Base-by-base conservation (phyloP, 2,888 invertebrate genomes). In the Ormyrus labotus region DNA sequence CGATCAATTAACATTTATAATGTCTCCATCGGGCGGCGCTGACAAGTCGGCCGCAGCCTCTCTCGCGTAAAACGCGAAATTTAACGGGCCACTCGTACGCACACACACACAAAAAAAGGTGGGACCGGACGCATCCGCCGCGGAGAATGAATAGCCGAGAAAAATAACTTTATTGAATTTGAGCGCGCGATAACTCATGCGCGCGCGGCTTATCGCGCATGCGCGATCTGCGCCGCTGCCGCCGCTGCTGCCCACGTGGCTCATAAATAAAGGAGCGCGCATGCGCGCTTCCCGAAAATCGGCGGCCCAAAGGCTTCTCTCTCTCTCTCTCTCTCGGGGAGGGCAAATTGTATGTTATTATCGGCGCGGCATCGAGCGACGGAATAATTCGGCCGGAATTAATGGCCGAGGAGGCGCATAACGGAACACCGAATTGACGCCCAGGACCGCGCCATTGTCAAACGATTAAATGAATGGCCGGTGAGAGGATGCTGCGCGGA, bases 1-100 rank as follows among this genome's bases (percentile, higher is more conserved):
- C 86, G 86, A 84, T 86, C 88, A 88, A 87, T 88, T 87, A 89
- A 88, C 87, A 87, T 88, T 88, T 86, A 86, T 86, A 88, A 89
- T 87, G 89, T 89, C 88, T 89, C 86, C 87, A 88, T 89, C 85
- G 75, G 75, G 67, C 53, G 60, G 58, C 80, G 82, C 81, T 82
- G 87, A 87, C 85, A 84, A 34, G 2, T 34, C 34, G 2, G 84
- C 81, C 64, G 80, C 67, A 69, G 63, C 68, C 71, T 73, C 70
- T 83, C 82, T 83, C 81, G 83, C 83, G 85, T 86, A 85, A 87
- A 87, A 87, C 84, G 85, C 82, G 84, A 83, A 86, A 86, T 86
- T 86, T 85, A 85, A 86, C 84, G 85, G 34, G 34, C 34, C 57
- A 45, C 73, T 71, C 74, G 61, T 69, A 71, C 64, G 80, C 71